Conservation (phyloP, 2,888 invertebrate species). For the Pteria penguin region DNA sequence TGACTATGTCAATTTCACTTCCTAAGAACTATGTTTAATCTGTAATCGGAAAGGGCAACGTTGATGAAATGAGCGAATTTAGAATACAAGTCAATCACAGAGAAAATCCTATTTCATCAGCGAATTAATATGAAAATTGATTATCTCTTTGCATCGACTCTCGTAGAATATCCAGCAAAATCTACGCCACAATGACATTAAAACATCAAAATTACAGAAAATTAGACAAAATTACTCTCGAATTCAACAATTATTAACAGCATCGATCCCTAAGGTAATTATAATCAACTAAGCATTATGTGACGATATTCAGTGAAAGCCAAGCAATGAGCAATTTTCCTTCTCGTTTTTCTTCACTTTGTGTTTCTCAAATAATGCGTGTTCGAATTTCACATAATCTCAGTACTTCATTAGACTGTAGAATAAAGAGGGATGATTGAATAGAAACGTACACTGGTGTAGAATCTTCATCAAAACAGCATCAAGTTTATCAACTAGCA, state of each 20-base stretch:
- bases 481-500: too few species aligned
- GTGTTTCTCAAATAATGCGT: too few species aligned
- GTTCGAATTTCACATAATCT: too few species aligned
- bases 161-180: background rate
- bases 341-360: too few species aligned
- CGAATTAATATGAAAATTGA: background rate
- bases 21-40: slow-evolving; percentile 7
- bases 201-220: background rate
- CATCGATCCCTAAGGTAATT: background rate
- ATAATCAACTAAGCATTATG: background rate
- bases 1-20: slow-evolving; percentile 11
- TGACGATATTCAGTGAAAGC: background rate
- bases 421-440: too few species aligned
- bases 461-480: too few species aligned
- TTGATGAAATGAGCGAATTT: background rate
- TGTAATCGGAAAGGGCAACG: slow-evolving; percentile 10
- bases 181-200: background rate
- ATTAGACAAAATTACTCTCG: background rate
- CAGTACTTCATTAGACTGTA: too few species aligned
- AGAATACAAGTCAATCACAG: background rate
- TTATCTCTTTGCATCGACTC: background rate
- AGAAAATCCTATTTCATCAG: background rate
- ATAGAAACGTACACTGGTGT: too few species aligned
- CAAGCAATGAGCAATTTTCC: background rate
- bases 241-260: background rate